Evolutionary conservation across 2,113 vertebrate genomes (phyloP).

Genomic region (Chaetops frenatus): DNA sequence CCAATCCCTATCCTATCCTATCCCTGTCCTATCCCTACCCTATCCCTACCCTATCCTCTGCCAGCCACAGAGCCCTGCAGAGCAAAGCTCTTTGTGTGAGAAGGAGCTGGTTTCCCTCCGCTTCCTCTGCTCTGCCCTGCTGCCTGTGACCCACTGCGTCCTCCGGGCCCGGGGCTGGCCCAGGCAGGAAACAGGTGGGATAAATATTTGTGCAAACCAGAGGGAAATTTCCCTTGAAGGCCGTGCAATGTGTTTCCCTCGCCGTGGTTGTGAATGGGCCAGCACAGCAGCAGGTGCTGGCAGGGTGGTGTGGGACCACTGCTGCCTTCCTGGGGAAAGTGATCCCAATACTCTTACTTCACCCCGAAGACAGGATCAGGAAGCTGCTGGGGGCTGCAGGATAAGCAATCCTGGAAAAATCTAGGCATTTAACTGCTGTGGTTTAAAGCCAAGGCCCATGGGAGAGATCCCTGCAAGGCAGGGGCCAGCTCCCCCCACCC

Average conservation of each 20-base stretch:
- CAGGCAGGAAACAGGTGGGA: slow-evolving; percentile 60
- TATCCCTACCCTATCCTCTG: too few relatives aligned
- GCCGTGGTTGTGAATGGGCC: not conserved
- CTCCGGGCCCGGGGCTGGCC: not conserved
- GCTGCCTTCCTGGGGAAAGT: not conserved
- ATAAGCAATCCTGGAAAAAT: not conserved
- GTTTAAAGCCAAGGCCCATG: not conserved
- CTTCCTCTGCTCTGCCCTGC: slow-evolving; percentile 12
- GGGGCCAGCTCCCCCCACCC: not conserved
- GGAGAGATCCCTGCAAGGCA: not conserved
- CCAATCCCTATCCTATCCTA: too few relatives aligned
- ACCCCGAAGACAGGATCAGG: not conserved
- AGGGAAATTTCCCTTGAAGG: slow-evolving; percentile 55
- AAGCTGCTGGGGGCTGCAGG: not conserved
- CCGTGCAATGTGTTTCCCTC: slow-evolving; percentile 47
- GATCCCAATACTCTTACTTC: not conserved
- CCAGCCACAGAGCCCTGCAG: not conserved
- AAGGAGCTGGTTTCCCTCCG: not conserved
- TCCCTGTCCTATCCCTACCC: too few relatives aligned
- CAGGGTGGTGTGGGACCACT: not conserved
- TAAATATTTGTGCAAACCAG: slow-evolving; percentile 57
- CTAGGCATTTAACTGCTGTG: not conserved
- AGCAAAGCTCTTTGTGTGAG: not conserved
- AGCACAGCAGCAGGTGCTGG: slow-evolving; percentile 46
- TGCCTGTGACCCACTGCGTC: slow-evolving; percentile 37